Evolutionary conservation across 1,140 invertebrate genomes (phyloP), one percentile per base, ranked within the genome.

Genomic region (Megalopta genalis): DNA sequence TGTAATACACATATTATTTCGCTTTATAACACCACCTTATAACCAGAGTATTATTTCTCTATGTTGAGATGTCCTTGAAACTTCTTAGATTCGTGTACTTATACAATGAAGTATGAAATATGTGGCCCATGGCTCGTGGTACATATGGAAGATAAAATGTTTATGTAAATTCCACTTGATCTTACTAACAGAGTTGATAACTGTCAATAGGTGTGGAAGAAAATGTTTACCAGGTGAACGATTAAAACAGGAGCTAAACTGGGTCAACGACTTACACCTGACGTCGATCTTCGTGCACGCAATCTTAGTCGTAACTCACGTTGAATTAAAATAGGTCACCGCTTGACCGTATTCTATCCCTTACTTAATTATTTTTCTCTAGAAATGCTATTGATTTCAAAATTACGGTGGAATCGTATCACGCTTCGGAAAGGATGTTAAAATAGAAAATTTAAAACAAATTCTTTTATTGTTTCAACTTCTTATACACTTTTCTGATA

Each of bases 231-330:
- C 16, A 49, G 39, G 21, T 73, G 25, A 59, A 4, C 52, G 71
- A 81, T 84, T 70, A 84, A 84, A 85, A 81, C 84, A 85, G 69
- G 63, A 69, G 37, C n/a, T 84, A 73, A 85, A 73, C 75, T 81
- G 46, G 83, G 83, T 69, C 78, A 84, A 84, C 72, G 27, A 77
- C 72, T 81, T 67, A 80, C 68, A 63, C 32, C 63, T 81, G 37
- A 69, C 66, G 39, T 42, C 59, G 76, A 66, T 76, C 64, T 77
- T 73, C 57, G 42, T 65, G 60, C 78, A 73, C 69, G 82, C 77
- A 71, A 80, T 39, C 62, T 18, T 54, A 27, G 32, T 69, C 63
- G 54, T 81, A 77, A 85, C 71, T 85, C 49, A 77, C 72, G 16
- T 76, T 70, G 46, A 77, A 71, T 71, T 74, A 70, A 84, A 76